These are phyloP conservation scores for Cinclus cinclus DNA, from an alignment of 2,113 vertebrate species.

Conservation along the genomic window DNA sequence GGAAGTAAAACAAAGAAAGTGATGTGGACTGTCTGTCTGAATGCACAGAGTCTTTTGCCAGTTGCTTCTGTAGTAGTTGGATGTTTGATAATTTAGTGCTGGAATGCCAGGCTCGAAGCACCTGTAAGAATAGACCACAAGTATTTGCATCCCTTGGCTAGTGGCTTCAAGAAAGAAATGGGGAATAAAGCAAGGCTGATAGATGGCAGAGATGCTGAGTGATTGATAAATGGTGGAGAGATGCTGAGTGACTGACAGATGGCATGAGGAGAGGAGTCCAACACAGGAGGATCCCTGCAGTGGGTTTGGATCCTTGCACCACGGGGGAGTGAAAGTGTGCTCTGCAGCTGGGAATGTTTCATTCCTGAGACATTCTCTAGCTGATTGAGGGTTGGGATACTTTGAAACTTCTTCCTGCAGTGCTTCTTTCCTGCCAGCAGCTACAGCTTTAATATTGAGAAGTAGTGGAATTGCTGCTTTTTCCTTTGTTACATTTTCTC, in stretches of 20 bases:
- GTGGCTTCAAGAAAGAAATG: neutral
- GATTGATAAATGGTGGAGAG: neutral
- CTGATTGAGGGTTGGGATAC: neutral
- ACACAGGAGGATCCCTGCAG: neutral
- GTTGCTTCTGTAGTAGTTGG: neutral
- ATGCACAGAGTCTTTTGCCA: neutral
- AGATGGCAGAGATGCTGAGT: neutral
- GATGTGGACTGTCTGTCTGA: neutral
- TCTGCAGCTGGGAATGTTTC: neutral
- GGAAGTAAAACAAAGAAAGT: neutral
- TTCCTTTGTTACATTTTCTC: neutral
- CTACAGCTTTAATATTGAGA: neutral
- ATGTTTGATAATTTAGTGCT: neutral
- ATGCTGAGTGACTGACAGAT: neutral
- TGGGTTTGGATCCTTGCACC: accelerated
- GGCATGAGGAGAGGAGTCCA: neutral
- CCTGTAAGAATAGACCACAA: accelerated
- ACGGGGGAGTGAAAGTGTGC: neutral
- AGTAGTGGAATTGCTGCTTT: neutral
- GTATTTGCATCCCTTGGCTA: neutral
- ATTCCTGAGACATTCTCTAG: neutral
- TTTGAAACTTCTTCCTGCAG: neutral
- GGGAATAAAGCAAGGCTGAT: neutral
- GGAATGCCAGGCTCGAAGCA: neutral
- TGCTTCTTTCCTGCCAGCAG: neutral